phyloP scores from a whole-genome alignment of 2,888 invertebrate genomes.

The Julus scandinavius region DNA sequence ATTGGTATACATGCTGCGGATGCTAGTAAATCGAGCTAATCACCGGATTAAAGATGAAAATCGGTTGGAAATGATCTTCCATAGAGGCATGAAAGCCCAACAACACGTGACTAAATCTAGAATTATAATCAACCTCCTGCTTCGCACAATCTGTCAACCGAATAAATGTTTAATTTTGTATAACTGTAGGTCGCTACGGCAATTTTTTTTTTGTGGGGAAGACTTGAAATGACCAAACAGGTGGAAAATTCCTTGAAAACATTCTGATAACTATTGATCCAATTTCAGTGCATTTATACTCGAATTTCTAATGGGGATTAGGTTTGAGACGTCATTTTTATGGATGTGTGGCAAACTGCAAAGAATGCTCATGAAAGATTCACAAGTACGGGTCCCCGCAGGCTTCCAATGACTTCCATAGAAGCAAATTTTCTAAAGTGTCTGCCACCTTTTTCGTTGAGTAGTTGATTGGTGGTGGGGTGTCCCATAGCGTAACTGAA shows the following conservation, averaged over 20 bases:
- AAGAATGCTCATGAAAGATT: neutral
- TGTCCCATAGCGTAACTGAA: neutral
- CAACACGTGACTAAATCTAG: too few relatives aligned
- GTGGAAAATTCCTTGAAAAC: neutral
- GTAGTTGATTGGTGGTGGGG: neutral
- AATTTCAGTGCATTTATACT: neutral
- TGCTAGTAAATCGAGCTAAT: too few relatives aligned
- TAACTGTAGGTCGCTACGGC: too few relatives aligned
- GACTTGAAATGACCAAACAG: neutral
- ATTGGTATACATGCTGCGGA: too few relatives aligned
- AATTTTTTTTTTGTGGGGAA: too few relatives aligned
- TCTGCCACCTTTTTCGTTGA: neutral
- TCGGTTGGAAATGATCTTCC: too few relatives aligned
- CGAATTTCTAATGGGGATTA: neutral
- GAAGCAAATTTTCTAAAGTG: neutral
- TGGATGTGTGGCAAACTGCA: neutral
- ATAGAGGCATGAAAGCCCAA: too few relatives aligned
- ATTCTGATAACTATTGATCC: neutral
- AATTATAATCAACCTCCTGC: too few relatives aligned
- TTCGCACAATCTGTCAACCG: too few relatives aligned
- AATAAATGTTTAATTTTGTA: too few relatives aligned
- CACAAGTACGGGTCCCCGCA: neutral
- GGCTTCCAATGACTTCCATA: neutral
- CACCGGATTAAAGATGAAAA: too few relatives aligned
- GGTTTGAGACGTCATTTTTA: neutral